Evolutionary conservation across 2,888 invertebrate genomes (phyloP), one percentile per base, ranked within the genome.

Genomic region (Oscheius sp.): DNA sequence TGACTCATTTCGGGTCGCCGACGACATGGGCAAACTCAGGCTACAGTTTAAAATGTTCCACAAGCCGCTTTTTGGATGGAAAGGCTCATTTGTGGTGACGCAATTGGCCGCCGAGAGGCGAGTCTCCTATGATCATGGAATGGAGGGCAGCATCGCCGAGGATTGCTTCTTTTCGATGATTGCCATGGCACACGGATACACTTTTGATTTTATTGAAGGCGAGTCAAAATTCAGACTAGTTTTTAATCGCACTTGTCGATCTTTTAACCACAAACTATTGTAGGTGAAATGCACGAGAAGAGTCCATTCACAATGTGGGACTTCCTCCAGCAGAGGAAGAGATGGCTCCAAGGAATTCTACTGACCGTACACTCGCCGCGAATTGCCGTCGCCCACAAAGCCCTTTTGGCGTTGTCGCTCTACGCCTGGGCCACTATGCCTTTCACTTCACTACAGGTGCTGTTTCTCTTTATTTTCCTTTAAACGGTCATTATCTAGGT

Each of bases 131-230:
- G 96, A 97, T 90, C 96, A 97, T 90, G 97, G 97, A 18, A 91
- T 94, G 77, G 96, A 96, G 89, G 96, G 97, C 23, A 96, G 96
- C 0, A 94, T 97, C n/a, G 96, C 97, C 23, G 97, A 97, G 90
- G 97, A 97, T 89, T 96, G 96, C 88, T 97, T 93, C 89, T 97
- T 97, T 90, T 95, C 95, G 23, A 96, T 97, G 95, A 93, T 94
- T 80, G 96, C 96, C 2, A 95, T 93, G 89, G 92, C 92, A 77
- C 92, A 94, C 89, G 96, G 96, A 29, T 96, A 94, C 89, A 92
- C 93, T 23, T 97, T 97, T 89, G 94, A 95, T 89, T 97, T 96
- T 90, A 93, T 97, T 80, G 96, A 97, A 89, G 96, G 84, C 82
- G 53, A 16, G 72, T 29, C 12, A 35, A 27, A 1, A n/a, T 3